Conservation (phyloP, 92 coral and sea anemone genomes). For the Porites rus region DNA sequence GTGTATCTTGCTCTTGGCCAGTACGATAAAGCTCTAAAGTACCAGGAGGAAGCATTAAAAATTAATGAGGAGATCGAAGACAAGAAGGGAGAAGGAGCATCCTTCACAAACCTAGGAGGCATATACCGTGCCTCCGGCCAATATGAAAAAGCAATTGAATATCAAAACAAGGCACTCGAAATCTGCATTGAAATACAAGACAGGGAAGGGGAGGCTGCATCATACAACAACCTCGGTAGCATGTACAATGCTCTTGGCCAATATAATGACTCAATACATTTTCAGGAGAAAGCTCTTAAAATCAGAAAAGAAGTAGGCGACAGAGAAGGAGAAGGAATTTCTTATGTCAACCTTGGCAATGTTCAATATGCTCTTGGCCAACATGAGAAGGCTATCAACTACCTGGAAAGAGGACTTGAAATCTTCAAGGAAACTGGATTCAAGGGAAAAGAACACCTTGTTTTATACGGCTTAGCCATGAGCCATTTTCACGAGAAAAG, state of each 20-base stretch:
- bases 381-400: slow-evolving; percentile 20
- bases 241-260: slow-evolving; percentile 34
- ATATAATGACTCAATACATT: slow-evolving; percentile 7
- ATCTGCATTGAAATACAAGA: slow-evolving; percentile 16
- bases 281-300: slow-evolving; percentile 30
- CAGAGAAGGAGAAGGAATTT: slow-evolving; percentile 23
- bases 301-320: slow-evolving; percentile 18
- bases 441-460: slow-evolving; percentile 17
- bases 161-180: slow-evolving; percentile 32
- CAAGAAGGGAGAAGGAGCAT: background rate
- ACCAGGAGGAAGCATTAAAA: slow-evolving; percentile 13
- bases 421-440: slow-evolving; percentile 23
- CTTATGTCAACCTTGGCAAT: slow-evolving; percentile 36
- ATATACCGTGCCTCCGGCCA: slow-evolving; percentile 21
- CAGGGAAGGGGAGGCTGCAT: slow-evolving; percentile 11
- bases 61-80: slow-evolving; percentile 8
- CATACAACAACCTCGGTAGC: slow-evolving; percentile 30
- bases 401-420: slow-evolving; percentile 30
- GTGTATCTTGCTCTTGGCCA: slow-evolving; percentile 28
- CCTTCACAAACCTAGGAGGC: slow-evolving; percentile 8
- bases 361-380: slow-evolving; percentile 35
- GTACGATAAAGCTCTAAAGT: slow-evolving; percentile 22
- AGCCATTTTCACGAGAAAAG: slow-evolving; percentile 21
- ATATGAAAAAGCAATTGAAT: slow-evolving; percentile 16
- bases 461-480: slow-evolving; percentile 8